phyloP scores from a whole-genome alignment of 2,888 invertebrate genomes.

The Cordilura impudica region DNA sequence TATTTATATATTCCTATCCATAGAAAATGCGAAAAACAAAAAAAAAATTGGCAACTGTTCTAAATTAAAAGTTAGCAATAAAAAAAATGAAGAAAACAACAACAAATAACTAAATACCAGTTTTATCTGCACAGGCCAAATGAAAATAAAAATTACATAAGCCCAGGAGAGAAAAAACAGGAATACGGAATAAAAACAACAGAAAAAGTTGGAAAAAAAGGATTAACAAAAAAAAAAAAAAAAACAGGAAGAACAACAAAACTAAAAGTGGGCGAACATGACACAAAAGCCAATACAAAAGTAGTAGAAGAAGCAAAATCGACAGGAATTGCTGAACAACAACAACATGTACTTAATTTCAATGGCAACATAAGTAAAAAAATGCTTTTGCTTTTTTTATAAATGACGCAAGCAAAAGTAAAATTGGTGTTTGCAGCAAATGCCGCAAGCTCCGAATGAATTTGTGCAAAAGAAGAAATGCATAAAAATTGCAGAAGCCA shows the following conservation, averaged over 20 bases:
- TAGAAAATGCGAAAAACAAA: slow-evolving; percentile 12
- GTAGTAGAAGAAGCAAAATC: neutral
- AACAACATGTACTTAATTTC: slow-evolving; percentile 12
- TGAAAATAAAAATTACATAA: slow-evolving; percentile 44
- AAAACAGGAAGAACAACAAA: slow-evolving; percentile 47
- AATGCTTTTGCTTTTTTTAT: slow-evolving; percentile 49
- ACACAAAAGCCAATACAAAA: slow-evolving; percentile 25
- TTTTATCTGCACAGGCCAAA: neutral
- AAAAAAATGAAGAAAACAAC: neutral
- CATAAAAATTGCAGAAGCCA: slow-evolving; percentile 59
- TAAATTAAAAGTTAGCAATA: slow-evolving; percentile 35
- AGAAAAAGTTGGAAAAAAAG: slow-evolving; percentile 24
- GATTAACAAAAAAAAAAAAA: slow-evolving; percentile 22
- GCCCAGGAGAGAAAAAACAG: slow-evolving; percentile 40
- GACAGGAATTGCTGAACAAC: slow-evolving; percentile 3
- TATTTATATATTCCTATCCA: too few species aligned
- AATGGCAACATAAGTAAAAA: slow-evolving; percentile 29
- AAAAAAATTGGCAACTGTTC: slow-evolving; percentile 47
- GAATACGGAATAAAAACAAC: slow-evolving; percentile 31
- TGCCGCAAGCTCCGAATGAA: slow-evolving; percentile 52
- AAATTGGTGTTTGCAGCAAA: slow-evolving; percentile 59
- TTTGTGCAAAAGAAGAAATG: slow-evolving; percentile 33
- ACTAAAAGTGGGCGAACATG: slow-evolving; percentile 57
- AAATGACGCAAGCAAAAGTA: slow-evolving; percentile 60
- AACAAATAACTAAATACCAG: slow-evolving; percentile 5